A percentile compares a stretch with the other conserved stretches of the same genome.
Conservation (phyloP, 2,797 vertebrate species). For the Typhlichthys subterraneus region DNA sequence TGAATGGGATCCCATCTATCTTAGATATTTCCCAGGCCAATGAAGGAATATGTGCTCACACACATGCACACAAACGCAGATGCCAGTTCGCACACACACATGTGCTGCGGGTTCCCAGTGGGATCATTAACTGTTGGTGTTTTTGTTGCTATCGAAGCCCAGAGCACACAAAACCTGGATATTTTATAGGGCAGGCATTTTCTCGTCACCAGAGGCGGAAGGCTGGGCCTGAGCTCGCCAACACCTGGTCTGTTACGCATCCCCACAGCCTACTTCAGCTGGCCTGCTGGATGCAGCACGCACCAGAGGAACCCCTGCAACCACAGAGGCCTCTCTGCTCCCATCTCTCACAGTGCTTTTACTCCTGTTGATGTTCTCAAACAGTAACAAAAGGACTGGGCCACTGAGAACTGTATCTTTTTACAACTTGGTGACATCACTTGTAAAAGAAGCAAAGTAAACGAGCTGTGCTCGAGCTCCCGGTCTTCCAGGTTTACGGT, state of each 20-base stretch:
- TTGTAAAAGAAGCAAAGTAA: constrained; percentile 68
- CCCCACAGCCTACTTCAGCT: constrained; percentile 66
- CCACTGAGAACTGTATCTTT: constrained; percentile 71
- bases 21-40: constrained; percentile 36
- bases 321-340: constrained; percentile 23
- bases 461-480: constrained; percentile 63
- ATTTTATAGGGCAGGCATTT: constrained; percentile 63
- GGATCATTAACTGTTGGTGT: constrained; percentile 51
- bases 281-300: constrained; percentile 44
- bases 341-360: constrained; percentile 51
- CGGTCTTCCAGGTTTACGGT: constrained; percentile 68
- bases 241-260: constrained; percentile 76
- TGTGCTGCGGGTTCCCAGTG: constrained; percentile 14
- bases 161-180: constrained; percentile 37
- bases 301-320: constrained; percentile 41
- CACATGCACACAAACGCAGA: constrained; percentile 7
- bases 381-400: constrained; percentile 68
- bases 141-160: constrained; percentile 58
- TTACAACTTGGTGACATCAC: constrained; percentile 78
- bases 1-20: constrained; percentile 42
- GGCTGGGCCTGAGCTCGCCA: constrained; percentile 38
- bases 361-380: constrained; percentile 67
- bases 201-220: constrained; percentile 47
- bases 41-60: constrained; percentile 29
- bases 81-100: constrained; percentile 13